Evolutionary conservation across 2,797 vertebrate species (phyloP).

Genomic region (Picus viridis): DNA sequence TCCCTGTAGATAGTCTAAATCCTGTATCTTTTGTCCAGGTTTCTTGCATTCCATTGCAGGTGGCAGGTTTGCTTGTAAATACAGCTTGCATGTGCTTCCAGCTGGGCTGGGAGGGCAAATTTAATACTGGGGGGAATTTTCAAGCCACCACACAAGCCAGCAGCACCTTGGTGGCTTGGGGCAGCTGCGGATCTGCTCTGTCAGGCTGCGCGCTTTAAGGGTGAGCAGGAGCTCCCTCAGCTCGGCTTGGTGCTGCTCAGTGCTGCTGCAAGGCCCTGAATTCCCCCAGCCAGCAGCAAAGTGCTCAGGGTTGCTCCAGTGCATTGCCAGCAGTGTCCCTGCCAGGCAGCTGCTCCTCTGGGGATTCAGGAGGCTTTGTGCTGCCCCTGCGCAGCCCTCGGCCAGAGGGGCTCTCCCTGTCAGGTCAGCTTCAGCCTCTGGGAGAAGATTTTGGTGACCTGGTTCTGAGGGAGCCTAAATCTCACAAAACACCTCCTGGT

Average conservation of each 20-base stretch:
- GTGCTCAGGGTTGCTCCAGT: neutral
- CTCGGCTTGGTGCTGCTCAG: neutral
- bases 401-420: neutral
- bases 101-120: too few species aligned
- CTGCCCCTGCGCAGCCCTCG: neutral
- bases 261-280: rapidly evolving
- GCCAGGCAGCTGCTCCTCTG: neutral
- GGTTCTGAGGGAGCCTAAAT: neutral
- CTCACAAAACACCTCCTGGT: neutral
- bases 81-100: too few species aligned
- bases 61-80: too few species aligned
- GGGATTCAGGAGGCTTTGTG: neutral
- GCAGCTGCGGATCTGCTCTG: neutral
- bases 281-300: too few species aligned
- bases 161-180: neutral
- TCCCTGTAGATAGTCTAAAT: too few species aligned
- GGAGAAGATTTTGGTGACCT: neutral
- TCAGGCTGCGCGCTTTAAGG: neutral
- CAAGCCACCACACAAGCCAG: neutral
- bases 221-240: neutral
- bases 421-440: neutral
- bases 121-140: too few species aligned
- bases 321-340: neutral
- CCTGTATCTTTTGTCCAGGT: too few species aligned
- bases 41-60: too few species aligned